phyloP scores from a whole-genome alignment of 2,113 vertebrate species.

The Ageneiosus marmoratus region DNA sequence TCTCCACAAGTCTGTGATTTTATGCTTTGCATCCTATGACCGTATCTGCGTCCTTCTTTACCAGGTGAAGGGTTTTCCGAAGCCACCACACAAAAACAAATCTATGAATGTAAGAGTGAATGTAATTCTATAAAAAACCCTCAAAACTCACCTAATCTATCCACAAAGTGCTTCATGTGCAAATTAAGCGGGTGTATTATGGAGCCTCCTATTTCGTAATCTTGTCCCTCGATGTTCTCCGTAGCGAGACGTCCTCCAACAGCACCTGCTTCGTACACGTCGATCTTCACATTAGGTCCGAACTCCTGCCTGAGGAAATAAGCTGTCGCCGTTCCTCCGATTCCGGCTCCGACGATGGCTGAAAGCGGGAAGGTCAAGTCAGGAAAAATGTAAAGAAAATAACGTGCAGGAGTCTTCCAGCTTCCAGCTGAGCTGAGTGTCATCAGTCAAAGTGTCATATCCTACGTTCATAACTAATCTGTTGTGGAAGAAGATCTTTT shows the following conservation, averaged over 20 bases:
- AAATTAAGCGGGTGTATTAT: conserved; percentile 90
- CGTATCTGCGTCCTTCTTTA: too few relatives aligned
- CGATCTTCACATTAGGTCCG: conserved; percentile 78
- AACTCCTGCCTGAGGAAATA: conserved; percentile 89
- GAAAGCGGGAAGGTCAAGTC: neutral
- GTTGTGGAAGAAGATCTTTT: too few relatives aligned
- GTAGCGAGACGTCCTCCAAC: conserved; percentile 85
- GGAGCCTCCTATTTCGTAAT: conserved; percentile 83
- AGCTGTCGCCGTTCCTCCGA: conserved; percentile 83
- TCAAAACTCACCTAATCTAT: conserved; percentile 79
- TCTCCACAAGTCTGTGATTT: too few relatives aligned
- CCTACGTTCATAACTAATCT: neutral
- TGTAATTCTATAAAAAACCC: neutral
- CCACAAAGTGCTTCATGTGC: conserved; percentile 92
- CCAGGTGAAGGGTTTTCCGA: too few relatives aligned
- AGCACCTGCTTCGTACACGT: conserved; percentile 79
- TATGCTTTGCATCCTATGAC: too few relatives aligned
- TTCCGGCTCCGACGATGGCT: conserved; percentile 89
- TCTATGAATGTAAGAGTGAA: neutral
- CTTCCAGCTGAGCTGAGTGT: neutral
- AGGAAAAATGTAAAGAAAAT: neutral
- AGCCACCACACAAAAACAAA: too few relatives aligned
- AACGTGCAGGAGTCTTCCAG: too few relatives aligned
- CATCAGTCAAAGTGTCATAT: neutral
- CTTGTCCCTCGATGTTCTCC: conserved; percentile 69